Evolutionary conservation across 2,797 vertebrate genomes (phyloP), one percentile per base, ranked within the genome.

Genomic region (Diplodus sargus): DNA sequence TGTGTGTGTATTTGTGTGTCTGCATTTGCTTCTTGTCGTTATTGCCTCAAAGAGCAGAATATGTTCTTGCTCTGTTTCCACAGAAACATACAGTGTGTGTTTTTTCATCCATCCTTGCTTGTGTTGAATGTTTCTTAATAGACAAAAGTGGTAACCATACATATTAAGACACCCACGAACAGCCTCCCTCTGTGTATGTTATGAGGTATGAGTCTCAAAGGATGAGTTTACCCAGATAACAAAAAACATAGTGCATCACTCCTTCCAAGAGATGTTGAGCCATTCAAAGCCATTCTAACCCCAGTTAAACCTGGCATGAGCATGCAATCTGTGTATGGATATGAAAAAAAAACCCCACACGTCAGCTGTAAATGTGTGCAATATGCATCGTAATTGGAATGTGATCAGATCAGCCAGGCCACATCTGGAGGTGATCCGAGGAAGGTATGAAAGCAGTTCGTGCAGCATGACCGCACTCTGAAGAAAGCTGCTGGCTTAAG

Each of bases 1-100:
- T 2, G 79, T 83, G 14, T 77, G 45, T 51, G 34, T 49, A 9
- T 72, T 12, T 52, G n/a, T 66, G 2, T 80, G 10, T 13, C 5
- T 12, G 30, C 23, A 2, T 51, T 12, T 72, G 34, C 1, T 11
- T 61, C 45, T 45, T 0, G 30, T 14, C 8, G 43, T 16, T 17
- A 30, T 23, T 42, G 30, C 11, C 42, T 48, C 18, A 20, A 11
- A 58, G 43, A 18, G 22, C 16, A 39, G 10, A 39, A 39, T 39
- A 8, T 39, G 39, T 39, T 39, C 16, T 52, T 54, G 17, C 12
- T 11, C 39, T 7, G 16, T 64, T 59, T 51, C 43, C 15, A n/a
- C 2, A 39, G 7, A 30, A 54, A 9, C 39, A 25, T 22, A 18
- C 39, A 15, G 1, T 20, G 48, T 61, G 4, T 61, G 7, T 49